Evolutionary conservation across 1,140 invertebrate species (phyloP), one percentile per base, ranked within the genome.

Genomic region (Drepana arcuata): DNA sequence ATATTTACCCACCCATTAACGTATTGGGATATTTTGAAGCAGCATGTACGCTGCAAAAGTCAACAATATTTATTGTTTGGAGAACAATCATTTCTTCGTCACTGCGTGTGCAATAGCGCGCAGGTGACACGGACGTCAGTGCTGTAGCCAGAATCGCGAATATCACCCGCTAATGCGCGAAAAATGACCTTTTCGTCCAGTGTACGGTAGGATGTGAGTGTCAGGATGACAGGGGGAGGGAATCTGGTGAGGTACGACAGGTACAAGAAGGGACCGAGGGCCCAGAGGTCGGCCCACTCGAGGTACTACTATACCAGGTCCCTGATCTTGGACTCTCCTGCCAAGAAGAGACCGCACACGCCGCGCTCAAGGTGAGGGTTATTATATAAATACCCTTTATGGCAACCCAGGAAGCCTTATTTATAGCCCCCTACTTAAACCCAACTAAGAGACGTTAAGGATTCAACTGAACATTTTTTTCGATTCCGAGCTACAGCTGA

Each of bases 51-150:
- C 24, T 32, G 27, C 14, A 21, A 36, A 35, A 53, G n/a, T n/a
- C 42, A 68, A 73, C 54, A 79, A 67, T 65, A 67, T 61, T n/a
- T 60, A 67, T 71, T 77, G 72, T 80, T 80, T 74, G 74, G 62
- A 56, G 48, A 48, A 55, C 59, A n/a, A n/a, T 73, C 53, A 63
- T 67, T 57, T 68, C 56, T 74, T 73, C 51, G 66, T 68, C 63
- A 70, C 50, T 43, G n/a, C n/a, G n/a, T n/a, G n/a, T n/a, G n/a
- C n/a, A n/a, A n/a, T n/a, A n/a, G 34, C 41, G 40, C 36, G 39
- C 33, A 41, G 50, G 34, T 40, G 39, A 35, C 37, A 34, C 43
- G 56, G 35, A 52, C 66, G 62, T 64, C 54, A 59, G 46, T 56
- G n/a, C 24, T 23, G 13, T 26, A 14, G 27, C 21, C 27, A 28